Percentiles rank a stretch among this genome's conserved stretches.
Conservation (phyloP, 2,113 vertebrate genomes). For the Hippocampus barbouri region DNA sequence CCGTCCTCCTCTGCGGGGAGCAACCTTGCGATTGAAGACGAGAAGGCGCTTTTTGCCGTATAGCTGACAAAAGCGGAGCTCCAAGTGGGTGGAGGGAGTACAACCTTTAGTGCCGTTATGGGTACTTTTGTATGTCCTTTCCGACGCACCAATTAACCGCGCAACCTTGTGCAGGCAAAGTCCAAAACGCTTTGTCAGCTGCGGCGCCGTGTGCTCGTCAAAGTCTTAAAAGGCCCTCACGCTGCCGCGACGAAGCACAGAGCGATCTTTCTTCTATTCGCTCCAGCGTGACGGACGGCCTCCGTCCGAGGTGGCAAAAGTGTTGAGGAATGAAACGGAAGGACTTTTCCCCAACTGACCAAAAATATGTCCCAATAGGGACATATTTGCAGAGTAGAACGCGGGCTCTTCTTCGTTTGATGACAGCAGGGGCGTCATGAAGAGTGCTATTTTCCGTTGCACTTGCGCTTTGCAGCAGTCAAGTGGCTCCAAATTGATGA, state of each 20-base stretch:
- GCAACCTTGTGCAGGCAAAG: conserved; percentile 58
- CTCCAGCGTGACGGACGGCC: not conserved
- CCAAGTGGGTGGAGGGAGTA: conserved; percentile 30
- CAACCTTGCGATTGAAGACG: conserved; percentile 64
- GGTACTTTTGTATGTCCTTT: conserved; percentile 38
- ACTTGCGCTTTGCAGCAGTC: too few species aligned
- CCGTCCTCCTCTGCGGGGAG: conserved; percentile 33
- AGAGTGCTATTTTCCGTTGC: too few species aligned
- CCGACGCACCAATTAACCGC: conserved; percentile 56
- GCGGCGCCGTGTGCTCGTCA: conserved; percentile 11
- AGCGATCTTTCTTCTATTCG: not conserved
- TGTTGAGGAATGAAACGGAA: too few species aligned
- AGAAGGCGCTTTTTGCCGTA: conserved; percentile 33
- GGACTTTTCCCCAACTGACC: too few species aligned
- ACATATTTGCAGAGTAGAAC: too few species aligned
- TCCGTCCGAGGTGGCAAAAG: not conserved
- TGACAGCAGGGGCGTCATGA: too few species aligned
- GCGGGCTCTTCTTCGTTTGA: too few species aligned
- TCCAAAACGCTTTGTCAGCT: conserved; percentile 44
- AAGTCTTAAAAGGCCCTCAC: conserved; percentile 21
- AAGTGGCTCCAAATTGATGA: too few species aligned
- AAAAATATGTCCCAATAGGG: too few species aligned
- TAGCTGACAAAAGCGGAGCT: conserved; percentile 62
- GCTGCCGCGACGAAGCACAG: conserved; percentile 1
- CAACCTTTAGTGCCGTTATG: conserved; percentile 50